Evolutionary conservation across 1,140 invertebrate genomes (phyloP).

Genomic region (Lepidurus packardi): DNA sequence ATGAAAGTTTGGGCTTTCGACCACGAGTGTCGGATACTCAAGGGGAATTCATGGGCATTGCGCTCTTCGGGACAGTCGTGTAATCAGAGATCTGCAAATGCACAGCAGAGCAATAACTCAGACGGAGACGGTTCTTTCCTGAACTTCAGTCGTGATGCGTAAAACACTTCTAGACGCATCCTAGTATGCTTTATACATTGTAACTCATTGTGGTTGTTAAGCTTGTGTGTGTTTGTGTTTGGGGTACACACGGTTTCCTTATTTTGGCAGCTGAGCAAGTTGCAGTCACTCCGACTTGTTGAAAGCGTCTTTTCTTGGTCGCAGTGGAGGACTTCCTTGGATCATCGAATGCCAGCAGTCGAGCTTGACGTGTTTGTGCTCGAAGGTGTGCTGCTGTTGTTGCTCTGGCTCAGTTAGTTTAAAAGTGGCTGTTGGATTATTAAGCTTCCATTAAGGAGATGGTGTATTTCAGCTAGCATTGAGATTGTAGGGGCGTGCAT

Average conservation of each 20-base stretch:
- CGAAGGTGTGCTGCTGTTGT: not conserved
- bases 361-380: conserved; percentile 7
- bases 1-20: not conserved
- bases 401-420: not conserved
- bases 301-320: not conserved
- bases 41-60: not conserved
- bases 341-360: conserved; percentile 17
- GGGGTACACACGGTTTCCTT: too few species aligned
- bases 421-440: too few species aligned
- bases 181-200: too few species aligned
- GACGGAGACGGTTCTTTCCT: too few species aligned
- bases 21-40: not conserved
- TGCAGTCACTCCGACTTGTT: not conserved
- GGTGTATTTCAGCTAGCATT: too few species aligned
- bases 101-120: not conserved
- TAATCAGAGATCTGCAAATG: not conserved
- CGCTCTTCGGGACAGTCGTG: not conserved
- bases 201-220: too few species aligned
- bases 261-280: not conserved
- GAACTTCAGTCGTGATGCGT: too few species aligned
- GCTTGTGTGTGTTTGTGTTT: too few species aligned
- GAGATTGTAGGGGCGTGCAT: too few species aligned
- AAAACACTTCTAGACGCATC: too few species aligned
- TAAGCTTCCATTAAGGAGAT: too few species aligned
- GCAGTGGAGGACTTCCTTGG: not conserved